phyloP scores from a whole-genome alignment of 2,113 vertebrate genomes.

The Regulus satrapa region DNA sequence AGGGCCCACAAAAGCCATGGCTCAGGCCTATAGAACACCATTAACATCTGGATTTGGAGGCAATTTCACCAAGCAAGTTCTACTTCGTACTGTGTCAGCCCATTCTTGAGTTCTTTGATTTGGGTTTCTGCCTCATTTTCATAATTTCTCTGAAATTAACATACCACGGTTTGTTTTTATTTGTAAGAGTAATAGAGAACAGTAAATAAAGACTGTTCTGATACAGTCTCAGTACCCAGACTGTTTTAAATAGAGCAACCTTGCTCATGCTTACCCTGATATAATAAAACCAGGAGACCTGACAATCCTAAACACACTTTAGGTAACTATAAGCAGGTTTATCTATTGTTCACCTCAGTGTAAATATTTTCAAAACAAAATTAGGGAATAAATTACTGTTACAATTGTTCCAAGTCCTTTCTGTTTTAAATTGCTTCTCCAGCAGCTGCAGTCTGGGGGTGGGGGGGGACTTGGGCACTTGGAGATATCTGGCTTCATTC shows the following conservation, averaged over 20 bases:
- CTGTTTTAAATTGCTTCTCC: neutral
- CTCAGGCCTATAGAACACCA: neutral
- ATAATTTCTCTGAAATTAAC: neutral
- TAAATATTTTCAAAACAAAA: neutral
- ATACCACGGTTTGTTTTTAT: neutral
- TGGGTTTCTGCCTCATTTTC: neutral
- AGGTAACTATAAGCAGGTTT: neutral
- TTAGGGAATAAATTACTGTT: neutral
- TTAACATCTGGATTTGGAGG: neutral
- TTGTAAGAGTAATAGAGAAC: neutral
- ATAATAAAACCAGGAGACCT: neutral
- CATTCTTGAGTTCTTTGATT: neutral
- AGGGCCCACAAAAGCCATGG: neutral
- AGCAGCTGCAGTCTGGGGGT: neutral
- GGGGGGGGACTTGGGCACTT: neutral
- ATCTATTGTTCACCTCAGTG: neutral
- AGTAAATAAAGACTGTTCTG: too few relatives aligned
- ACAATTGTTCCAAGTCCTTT: neutral
- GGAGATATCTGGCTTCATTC: constrained; percentile 76
- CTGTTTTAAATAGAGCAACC: neutral
- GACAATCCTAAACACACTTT: neutral
- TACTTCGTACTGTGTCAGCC: neutral
- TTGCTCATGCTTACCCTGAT: neutral
- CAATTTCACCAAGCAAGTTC: neutral
- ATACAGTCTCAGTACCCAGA: neutral